These are phyloP conservation scores for Balaeniceps rex DNA, from an alignment of 2,113 vertebrate species.

Conservation along the genomic window DNA sequence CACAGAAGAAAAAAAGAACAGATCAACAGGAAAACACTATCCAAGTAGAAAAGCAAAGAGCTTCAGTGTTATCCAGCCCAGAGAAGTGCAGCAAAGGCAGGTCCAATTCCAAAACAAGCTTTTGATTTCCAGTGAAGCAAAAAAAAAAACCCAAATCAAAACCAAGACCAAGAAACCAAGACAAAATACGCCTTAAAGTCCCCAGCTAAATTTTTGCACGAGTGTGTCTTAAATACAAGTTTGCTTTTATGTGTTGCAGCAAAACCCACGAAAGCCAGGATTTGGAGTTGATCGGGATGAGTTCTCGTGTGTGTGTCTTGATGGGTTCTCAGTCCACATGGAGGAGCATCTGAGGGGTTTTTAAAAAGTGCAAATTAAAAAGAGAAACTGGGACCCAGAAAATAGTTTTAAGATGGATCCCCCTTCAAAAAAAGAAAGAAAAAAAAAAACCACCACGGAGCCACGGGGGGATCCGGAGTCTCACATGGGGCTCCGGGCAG, in stretches of 20 bases:
- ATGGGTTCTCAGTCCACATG: conserved; percentile 60
- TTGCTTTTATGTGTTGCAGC: conserved; percentile 49
- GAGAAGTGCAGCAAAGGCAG: conserved; percentile 67
- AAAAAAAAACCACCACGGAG: not conserved
- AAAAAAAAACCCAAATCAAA: not conserved
- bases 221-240: conserved; percentile 52
- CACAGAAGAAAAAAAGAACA: conserved; percentile 23
- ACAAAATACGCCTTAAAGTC: conserved; percentile 34
- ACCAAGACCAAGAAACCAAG: conserved; percentile 22
- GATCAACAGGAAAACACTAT: conserved; percentile 59
- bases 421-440: not conserved
- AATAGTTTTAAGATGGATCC: conserved; percentile 14
- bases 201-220: conserved; percentile 44
- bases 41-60: conserved; percentile 54
- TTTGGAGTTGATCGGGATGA: conserved; percentile 36
- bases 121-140: conserved; percentile 55
- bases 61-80: conserved; percentile 70
- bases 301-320: conserved; percentile 26
- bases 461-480: conserved; percentile 8
- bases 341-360: conserved; percentile 47
- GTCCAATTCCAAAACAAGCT: conserved; percentile 59
- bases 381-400: conserved; percentile 1
- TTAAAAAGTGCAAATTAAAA: conserved; percentile 67
- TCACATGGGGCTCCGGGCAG: conserved; percentile 21
- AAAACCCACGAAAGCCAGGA: conserved; percentile 47